Evolutionary conservation across 2,113 vertebrate genomes (phyloP).

Genomic region (Peromyscus polionotus): DNA sequence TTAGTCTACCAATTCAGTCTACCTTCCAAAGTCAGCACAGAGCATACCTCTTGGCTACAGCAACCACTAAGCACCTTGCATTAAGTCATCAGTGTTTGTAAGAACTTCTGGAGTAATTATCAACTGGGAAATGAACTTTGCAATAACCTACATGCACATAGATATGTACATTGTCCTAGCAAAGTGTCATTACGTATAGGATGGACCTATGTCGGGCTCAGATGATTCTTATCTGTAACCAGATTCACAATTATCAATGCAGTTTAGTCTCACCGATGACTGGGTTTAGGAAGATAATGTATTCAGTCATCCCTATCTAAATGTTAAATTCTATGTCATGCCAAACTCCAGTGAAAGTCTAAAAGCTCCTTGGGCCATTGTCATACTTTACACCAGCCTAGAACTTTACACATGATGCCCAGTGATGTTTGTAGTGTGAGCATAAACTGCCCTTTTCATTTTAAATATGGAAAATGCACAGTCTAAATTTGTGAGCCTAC

Average conservation of each 20-base stretch:
- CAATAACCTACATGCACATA: background rate
- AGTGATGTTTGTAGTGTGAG: conserved; percentile 31
- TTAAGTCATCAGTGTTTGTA: background rate
- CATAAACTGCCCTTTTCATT: conserved; percentile 15
- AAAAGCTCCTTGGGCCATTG: background rate
- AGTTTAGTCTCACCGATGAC: conserved; percentile 23
- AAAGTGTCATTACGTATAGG: background rate
- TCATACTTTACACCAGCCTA: background rate
- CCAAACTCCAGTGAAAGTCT: conserved; percentile 3
- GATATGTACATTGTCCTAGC: background rate
- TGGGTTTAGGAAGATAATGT: conserved; percentile 38
- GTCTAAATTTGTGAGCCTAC: background rate
- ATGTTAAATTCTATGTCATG: conserved; percentile 35
- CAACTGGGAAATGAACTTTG: conserved; percentile 8
- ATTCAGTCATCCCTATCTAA: background rate
- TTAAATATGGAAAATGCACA: conserved; percentile 43
- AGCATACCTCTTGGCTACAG: background rate
- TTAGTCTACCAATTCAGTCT: too few species aligned
- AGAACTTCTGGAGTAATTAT: background rate
- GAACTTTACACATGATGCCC: background rate
- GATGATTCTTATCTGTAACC: background rate
- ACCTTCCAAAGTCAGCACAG: background rate
- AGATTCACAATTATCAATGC: conserved; percentile 37
- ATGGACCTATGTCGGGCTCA: background rate
- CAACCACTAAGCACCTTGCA: background rate